Evolutionary conservation across 2,113 vertebrate genomes (phyloP).

Genomic region (Eubucco bourcierii): DNA sequence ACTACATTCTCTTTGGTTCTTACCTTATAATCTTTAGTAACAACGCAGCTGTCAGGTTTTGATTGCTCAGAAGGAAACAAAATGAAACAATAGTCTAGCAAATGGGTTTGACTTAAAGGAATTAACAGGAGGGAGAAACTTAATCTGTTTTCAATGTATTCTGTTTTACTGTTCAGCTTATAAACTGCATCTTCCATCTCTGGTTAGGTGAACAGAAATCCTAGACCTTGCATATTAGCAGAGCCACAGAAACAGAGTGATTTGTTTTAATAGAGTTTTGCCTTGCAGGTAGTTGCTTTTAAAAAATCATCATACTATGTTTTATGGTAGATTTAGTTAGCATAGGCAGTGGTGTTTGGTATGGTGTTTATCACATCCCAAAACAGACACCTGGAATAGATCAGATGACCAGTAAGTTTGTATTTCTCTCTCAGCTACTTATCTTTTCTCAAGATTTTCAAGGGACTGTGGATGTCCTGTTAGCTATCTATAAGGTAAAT

Average conservation of each 20-base stretch:
- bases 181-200: neutral
- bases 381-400: neutral
- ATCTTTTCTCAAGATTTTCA: neutral
- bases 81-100: neutral
- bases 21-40: neutral
- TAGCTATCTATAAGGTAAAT: neutral
- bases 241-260: neutral
- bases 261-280: neutral
- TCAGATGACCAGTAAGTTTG: neutral
- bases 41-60: neutral
- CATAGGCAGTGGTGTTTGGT: neutral
- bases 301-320: neutral
- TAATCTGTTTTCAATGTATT: neutral
- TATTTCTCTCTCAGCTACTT: neutral
- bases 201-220: neutral
- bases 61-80: neutral
- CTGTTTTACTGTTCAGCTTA: neutral
- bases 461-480: neutral
- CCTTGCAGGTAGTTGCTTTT: neutral
- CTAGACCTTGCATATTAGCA: neutral
- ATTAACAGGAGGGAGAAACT: neutral
- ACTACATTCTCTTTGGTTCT: neutral
- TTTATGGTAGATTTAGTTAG: neutral
- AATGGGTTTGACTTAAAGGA: neutral
- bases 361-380: neutral